Evolutionary conservation across 2,113 vertebrate species (phyloP), one percentile per base, ranked within the genome.

Genomic region (Capreolus pygargus): DNA sequence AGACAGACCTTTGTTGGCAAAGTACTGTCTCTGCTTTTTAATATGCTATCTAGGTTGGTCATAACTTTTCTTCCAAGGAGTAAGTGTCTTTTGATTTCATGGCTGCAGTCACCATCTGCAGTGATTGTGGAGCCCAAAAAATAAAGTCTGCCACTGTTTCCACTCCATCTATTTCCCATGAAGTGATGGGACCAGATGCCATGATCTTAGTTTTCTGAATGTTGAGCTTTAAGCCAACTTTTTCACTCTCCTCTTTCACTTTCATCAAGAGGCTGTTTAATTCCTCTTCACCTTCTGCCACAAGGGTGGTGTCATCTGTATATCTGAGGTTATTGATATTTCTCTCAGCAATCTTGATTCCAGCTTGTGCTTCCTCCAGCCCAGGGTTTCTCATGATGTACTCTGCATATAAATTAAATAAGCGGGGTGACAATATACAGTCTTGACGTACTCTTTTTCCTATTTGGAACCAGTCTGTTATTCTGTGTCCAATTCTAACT

Each of bases 71-170:
- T 67, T 67, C 64, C 64, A 36, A 67, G 33, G 16, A 67, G 17
- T 36, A 67, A 5, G 33, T 1, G 1, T 67, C 64, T 67, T 67
- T 67, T 36, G n/a, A 67, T 67, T 36, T 67, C 33, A 67, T 67
- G 33, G 33, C 17, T 67, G 17, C 64, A 21, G 0, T n/a, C 64
- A 67, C 33, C 16, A 36, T 67, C 33, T 36, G 64, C 64, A 36
- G 64, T 67, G 64, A 36, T n/a, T 67, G 0, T 67, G 33, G 8
- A 67, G 64, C 8, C 61, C 0, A 0, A 1, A 67, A 67, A 67
- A 67, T 67, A 36, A n/a, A 67, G 33, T 67, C 64, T 5, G 64
- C 16, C 3, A 1, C 16, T 67, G 30, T 64, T 64, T 64, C 61
- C 61, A 33, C 15, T 2, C 16, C 61, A 67, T 67, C 61, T 67